These are phyloP conservation scores for Agriotes lineatus DNA, from an alignment of 2,888 invertebrate species.

Conservation along the genomic window DNA sequence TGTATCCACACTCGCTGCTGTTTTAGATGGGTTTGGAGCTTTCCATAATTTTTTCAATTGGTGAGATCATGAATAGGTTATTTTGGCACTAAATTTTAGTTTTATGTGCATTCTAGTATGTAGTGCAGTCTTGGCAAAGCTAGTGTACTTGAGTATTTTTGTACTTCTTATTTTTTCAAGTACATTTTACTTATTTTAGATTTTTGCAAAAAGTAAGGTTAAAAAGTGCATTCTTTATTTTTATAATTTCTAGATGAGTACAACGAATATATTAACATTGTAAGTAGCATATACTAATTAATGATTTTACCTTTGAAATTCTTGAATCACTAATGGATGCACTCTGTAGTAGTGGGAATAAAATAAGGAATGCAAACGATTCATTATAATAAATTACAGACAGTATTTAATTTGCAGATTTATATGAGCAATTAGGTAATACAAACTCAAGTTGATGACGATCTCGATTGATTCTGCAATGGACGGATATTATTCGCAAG, in stretches of 20 bases:
- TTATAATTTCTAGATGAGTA: neutral
- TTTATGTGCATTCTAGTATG: slow-evolving; percentile 17
- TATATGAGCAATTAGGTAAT: neutral
- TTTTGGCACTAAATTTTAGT: slow-evolving; percentile 7
- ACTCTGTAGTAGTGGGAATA: no score
- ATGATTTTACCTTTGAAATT: neutral
- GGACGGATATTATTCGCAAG: slow-evolving; percentile 69
- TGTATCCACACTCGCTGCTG: no score
- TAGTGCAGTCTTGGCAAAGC: slow-evolving; percentile 19
- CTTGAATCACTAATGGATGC: neutral
- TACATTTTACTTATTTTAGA: slow-evolving; percentile 6
- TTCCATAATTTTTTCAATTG: no score
- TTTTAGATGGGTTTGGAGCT: no score
- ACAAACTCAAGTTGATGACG: slow-evolving; percentile 32
- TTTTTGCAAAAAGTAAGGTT: slow-evolving; percentile 1
- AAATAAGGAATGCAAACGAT: no score
- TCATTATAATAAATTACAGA: no score
- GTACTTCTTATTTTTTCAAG: neutral
- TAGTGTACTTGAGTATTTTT: slow-evolving; percentile 9
- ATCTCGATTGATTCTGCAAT: slow-evolving; percentile 61
- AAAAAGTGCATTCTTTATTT: neutral
- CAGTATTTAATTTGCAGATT: slow-evolving; percentile 4
- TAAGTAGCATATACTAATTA: neutral
- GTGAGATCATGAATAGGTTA: no score
- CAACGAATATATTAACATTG: no score